These are phyloP conservation scores for Pyrrhosoma nymphula DNA, from an alignment of 2,888 invertebrate species.

Conservation along the genomic window DNA sequence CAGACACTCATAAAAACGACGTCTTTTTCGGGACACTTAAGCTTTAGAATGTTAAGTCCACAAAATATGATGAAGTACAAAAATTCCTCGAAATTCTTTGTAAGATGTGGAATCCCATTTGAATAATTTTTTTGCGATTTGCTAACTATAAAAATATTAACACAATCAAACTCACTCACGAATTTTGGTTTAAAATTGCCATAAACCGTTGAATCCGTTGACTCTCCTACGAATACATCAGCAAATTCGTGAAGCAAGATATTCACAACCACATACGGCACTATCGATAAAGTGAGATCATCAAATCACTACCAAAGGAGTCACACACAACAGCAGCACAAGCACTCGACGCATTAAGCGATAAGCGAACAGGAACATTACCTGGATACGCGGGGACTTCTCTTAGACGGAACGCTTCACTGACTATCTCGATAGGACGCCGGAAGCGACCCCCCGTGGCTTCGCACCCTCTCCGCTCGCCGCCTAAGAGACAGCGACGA, in stretches of 20 bases:
- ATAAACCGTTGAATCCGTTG: no score
- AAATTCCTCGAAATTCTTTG: no score
- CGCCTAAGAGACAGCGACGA: constrained; percentile 25
- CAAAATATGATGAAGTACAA: no score
- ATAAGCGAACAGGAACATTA: neutral
- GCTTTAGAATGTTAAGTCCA: no score
- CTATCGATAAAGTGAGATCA: neutral
- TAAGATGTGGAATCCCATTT: no score
- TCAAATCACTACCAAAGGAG: neutral
- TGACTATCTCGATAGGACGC: constrained; percentile 1
- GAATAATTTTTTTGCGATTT: no score
- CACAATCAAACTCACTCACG: no score
- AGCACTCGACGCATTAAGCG: neutral
- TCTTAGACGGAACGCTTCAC: neutral
- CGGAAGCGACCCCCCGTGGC: neutral
- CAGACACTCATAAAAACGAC: no score
- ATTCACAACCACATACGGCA: neutral
- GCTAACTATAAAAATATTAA: no score
- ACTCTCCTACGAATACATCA: neutral
- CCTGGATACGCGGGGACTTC: neutral
- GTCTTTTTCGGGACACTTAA: no score
- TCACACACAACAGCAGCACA: neutral
- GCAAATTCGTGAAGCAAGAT: neutral
- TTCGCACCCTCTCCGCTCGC: constrained; percentile 1
- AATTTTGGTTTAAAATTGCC: no score